Base-by-base conservation (phyloP, 1,140 invertebrate species). In the Cotesia typhae region DNA sequence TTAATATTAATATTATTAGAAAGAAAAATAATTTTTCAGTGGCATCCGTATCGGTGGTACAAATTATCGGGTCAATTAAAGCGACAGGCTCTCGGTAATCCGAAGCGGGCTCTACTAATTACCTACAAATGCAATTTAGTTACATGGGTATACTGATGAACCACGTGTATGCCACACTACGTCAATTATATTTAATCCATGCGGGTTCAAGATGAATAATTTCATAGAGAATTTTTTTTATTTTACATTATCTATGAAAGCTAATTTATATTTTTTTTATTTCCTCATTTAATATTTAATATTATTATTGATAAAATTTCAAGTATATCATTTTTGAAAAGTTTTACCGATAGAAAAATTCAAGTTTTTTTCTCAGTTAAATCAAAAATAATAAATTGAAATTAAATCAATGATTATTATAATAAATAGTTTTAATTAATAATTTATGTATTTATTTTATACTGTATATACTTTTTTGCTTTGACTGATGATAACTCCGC, bases 71-170 rank as follows among this genome's bases (percentile, higher is more conserved):
- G 75, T 78, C 79, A 84, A 86, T 84, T 80, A 83, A 84, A 84
- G 53, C 79, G 79, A 80, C 81, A 82, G 82, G 79, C 81, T 83
- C 84, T 84, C 78, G 79, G 80, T 85, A 85, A 85, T 85, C 78
- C 79, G 79, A 80, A 53, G 64, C 81, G 82, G 83, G 80, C 81
- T 79, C 76, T 80, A 84, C 83, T 85, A 86, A 86, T 86, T 80
- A 83, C 79, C 80, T 76, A 69, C 41, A 80, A 85, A 86, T 86
- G 82, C 82, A 86, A 85, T 85, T 86, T 86, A 85, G 81, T 78
- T 80, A 80, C 79, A 83, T 81, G 79, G 79, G 80, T 78, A 71
- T 36, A 41, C 51, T 64, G 67, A 68, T 68, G 70, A 70, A 66
- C 35, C 68, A 52, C 61, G 47, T 35, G 61, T 63, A 41, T 73